These are phyloP conservation scores for Lydus trimaculatus DNA, from an alignment of 2,888 invertebrate species.

Conservation along the genomic window DNA sequence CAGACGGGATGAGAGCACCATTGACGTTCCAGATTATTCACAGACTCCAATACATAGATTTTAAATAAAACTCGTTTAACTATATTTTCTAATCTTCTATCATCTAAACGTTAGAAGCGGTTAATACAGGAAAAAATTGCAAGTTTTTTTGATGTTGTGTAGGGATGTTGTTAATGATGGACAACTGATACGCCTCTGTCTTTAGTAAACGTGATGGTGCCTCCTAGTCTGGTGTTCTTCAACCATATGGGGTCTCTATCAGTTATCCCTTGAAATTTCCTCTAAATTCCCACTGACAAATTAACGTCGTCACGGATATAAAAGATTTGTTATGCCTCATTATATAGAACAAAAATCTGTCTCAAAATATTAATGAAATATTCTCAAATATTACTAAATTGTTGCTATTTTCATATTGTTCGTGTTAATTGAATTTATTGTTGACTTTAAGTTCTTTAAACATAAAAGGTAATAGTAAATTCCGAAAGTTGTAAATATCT, in stretches of 20 bases:
- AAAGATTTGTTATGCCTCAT: not conserved
- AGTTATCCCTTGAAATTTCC: slow-evolving; percentile 11
- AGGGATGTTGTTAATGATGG: not conserved
- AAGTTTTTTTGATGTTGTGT: not conserved
- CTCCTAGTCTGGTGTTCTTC: not conserved
- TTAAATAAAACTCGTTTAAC: not conserved
- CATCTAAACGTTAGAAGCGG: no score
- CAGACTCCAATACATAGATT: no score
- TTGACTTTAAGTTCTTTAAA: slow-evolving; percentile 30
- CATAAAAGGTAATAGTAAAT: slow-evolving; percentile 17
- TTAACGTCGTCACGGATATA: slow-evolving; percentile 12
- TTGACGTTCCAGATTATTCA: not conserved
- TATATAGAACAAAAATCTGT: not conserved
- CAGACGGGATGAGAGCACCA: slow-evolving; percentile 17
- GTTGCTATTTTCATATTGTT: not conserved
- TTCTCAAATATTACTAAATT: no score
- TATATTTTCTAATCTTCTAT: not conserved
- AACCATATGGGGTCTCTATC: slow-evolving; percentile 12
- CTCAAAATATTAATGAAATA: not conserved
- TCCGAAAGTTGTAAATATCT: slow-evolving; percentile 28
- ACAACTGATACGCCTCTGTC: not conserved
- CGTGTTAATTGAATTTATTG: slow-evolving; percentile 25
- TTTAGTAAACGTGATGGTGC: slow-evolving; percentile 4
- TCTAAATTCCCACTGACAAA: slow-evolving; percentile 12
- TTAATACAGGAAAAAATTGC: no score